Base-by-base conservation (phyloP, 1,140 invertebrate genomes). In the Tachypleus tridentatus region DNA sequence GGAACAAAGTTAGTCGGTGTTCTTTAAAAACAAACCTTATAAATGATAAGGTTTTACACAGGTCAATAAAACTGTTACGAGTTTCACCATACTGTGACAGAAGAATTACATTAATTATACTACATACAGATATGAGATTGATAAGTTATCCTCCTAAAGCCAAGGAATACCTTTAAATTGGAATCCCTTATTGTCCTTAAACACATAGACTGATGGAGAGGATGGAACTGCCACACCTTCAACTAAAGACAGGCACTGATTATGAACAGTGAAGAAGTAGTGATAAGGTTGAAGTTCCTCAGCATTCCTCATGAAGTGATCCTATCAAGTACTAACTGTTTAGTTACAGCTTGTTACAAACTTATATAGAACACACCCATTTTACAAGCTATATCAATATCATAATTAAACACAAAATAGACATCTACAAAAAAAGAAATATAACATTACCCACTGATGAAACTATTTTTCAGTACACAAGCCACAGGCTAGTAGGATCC, bases 271-370 rank as follows among this genome's bases (percentile, higher is more conserved):
- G 69, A 92, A 95, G 76, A 95, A 96, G 78, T 90, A 93, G 62
- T 85, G 83, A 74, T 88, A 82, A 48, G 88, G 84, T 77, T 92
- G 89, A 77, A 89, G 87, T 67, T 84, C 82, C 70, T 85, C 81
- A 57, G 90, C 87, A 69, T 86, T 82, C 66, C 82, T 80, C 72
- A 84, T 80, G 77, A 86, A 96, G 51, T 83, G 82, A 70, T 88
- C 85, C 87, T 88, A 79, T 80, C 69, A 66, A 64, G 60, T 66
- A 58, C 59, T 54, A 62, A 67, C 51, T 29, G 29, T 29, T 29
- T 29, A 29, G 29, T 29, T 29, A 29, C 29, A 29, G 2, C 29
- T 29, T 29, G 29, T 29, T 29, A 29, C 29, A 29, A 29, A 29
- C 29, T 29, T 29, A 29, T 29, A 29, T 29, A 29, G 2, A 29